Evolutionary conservation across 2,113 vertebrate species (phyloP).

Genomic region (Patagioenas fasciata): DNA sequence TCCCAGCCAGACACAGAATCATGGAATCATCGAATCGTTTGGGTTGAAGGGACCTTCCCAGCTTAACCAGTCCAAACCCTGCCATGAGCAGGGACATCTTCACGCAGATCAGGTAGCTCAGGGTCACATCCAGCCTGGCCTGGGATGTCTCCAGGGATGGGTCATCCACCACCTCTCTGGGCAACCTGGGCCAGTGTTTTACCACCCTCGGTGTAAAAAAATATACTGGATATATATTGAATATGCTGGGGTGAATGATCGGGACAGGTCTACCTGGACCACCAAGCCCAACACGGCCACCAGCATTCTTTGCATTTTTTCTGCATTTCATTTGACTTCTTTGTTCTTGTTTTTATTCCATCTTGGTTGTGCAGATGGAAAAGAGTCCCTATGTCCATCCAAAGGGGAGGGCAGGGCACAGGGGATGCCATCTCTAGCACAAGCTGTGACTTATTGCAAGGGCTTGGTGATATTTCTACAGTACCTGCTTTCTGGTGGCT

Average conservation of each 20-base stretch:
- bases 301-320: background rate
- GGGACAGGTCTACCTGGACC: background rate
- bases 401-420: background rate
- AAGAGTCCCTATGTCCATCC: rapidly evolving
- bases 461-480: background rate
- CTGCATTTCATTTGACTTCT: background rate
- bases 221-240: background rate
- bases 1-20: no score
- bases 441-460: background rate
- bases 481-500: slow-evolving; percentile 49
- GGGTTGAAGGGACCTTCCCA: no score
- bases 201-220: no score
- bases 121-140: no score
- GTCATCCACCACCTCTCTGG: no score
- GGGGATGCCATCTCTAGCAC: background rate
- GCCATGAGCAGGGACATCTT: no score
- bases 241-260: background rate
- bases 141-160: no score
- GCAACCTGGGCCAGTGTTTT: no score
- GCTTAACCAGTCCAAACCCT: no score
- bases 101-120: no score
- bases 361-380: background rate
- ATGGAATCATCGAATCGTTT: no score
- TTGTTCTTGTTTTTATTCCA: background rate
- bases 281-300: background rate